phyloP scores from a whole-genome alignment of 2,888 invertebrate genomes.

The Metallyticus violacea region DNA sequence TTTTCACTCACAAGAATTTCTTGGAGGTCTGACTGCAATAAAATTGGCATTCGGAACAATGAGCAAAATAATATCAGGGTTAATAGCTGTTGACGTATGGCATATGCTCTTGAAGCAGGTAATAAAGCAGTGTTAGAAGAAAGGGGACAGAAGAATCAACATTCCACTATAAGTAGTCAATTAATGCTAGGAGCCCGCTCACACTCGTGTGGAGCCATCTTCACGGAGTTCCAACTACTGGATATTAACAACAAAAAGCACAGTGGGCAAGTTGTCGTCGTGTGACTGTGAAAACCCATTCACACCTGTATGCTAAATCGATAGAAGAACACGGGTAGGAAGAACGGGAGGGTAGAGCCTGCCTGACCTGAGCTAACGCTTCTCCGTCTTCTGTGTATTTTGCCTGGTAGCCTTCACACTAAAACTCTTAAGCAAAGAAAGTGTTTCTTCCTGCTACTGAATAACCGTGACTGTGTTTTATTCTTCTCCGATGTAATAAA shows the following conservation, averaged over 20 bases:
- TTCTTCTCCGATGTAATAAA: not conserved
- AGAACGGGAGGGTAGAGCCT: not conserved
- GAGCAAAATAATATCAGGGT: not conserved
- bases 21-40: too few species aligned
- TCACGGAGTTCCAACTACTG: not conserved
- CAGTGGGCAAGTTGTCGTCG: constrained; percentile 15
- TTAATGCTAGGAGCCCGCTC: not conserved
- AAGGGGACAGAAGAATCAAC: not conserved
- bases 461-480: not conserved
- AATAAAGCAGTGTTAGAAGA: not conserved
- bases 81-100: not conserved
- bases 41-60: not conserved
- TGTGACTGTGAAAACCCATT: constrained; percentile 22
- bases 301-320: constrained; percentile 26
- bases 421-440: not conserved
- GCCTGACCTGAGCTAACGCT: constrained; percentile 10
- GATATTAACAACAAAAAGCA: constrained; percentile 2
- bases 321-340: not conserved
- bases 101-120: not conserved
- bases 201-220: not conserved
- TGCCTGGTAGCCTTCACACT: not conserved
- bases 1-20: too few species aligned
- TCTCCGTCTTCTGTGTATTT: not conserved
- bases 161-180: not conserved
- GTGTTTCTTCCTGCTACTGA: not conserved